Percentiles rank a stretch among this genome's conserved stretches.
These are phyloP conservation scores for Eulemur rufifrons DNA, from an alignment of 2,113 vertebrate genomes.

Conservation along the genomic window DNA sequence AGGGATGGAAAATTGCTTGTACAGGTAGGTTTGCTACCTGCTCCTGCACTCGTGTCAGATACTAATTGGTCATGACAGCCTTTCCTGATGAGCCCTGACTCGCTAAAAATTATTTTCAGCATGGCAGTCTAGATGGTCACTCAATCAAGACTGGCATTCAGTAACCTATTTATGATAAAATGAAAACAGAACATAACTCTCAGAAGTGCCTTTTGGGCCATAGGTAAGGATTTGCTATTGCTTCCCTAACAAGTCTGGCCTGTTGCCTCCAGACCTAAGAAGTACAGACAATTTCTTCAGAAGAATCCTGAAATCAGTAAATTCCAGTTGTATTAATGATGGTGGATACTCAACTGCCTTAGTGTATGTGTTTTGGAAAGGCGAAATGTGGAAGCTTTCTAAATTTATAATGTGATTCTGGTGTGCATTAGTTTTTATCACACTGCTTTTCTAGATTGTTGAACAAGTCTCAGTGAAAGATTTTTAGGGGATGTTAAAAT, in stretches of 20 bases:
- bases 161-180: not conserved
- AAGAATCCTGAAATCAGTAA: not conserved
- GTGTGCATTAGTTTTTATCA: not conserved
- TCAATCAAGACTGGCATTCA: not conserved
- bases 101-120: not conserved
- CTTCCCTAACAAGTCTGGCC: not conserved
- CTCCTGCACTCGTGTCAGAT: not conserved
- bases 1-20: not conserved
- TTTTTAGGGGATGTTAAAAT: constrained; percentile 27
- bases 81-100: not conserved
- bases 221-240: not conserved
- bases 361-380: not conserved
- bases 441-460: not conserved
- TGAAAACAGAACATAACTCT: constrained; percentile 4
- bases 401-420: constrained; percentile 29
- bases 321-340: not conserved
- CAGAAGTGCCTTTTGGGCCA: not conserved
- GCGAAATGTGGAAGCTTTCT: not conserved
- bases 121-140: not conserved
- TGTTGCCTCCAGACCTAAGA: constrained; percentile 9
- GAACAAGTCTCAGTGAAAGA: not conserved
- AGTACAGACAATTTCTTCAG: not conserved
- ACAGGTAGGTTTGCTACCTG: not conserved
- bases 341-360: not conserved
- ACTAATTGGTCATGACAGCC: not conserved